These are phyloP conservation scores for Psittacula derbiana DNA, from an alignment of 2,797 vertebrate genomes.

Conservation along the genomic window DNA sequence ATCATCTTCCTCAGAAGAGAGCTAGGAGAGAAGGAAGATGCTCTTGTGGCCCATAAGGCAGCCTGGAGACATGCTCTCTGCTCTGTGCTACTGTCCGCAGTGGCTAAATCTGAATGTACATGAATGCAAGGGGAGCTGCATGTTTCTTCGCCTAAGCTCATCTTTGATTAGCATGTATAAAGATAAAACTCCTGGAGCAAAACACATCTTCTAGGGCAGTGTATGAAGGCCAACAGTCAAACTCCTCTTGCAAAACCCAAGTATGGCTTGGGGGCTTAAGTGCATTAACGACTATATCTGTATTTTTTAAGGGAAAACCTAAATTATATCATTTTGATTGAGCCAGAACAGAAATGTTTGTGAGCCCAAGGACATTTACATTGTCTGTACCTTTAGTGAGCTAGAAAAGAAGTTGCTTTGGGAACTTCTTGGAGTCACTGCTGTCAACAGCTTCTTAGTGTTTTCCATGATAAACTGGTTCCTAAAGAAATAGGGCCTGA, in stretches of 20 bases:
- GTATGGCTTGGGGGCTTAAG: background rate
- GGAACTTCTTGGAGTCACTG: background rate
- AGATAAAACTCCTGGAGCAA: background rate
- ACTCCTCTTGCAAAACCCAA: background rate
- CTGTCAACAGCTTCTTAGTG: background rate
- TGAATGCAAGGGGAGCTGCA: background rate
- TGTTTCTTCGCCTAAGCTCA: background rate
- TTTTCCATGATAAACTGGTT: background rate
- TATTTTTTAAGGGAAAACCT: background rate
- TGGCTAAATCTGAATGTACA: background rate
- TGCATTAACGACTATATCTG: background rate
- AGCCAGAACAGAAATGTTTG: background rate
- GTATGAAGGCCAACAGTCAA: background rate
- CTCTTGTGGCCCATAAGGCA: background rate
- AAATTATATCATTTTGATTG: background rate
- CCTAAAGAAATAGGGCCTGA: background rate
- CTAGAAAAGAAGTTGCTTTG: background rate
- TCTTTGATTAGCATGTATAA: background rate
- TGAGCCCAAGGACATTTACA: background rate
- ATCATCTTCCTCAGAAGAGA: background rate
- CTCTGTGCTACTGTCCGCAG: background rate
- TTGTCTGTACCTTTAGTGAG: background rate
- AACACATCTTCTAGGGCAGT: background rate
- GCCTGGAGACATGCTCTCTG: background rate
- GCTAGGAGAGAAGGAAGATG: background rate